Percentiles rank a stretch among this genome's conserved stretches.
phyloP scores from a whole-genome alignment of 53 echinoderm and acorn worm species.

The Stichopus horrens region DNA sequence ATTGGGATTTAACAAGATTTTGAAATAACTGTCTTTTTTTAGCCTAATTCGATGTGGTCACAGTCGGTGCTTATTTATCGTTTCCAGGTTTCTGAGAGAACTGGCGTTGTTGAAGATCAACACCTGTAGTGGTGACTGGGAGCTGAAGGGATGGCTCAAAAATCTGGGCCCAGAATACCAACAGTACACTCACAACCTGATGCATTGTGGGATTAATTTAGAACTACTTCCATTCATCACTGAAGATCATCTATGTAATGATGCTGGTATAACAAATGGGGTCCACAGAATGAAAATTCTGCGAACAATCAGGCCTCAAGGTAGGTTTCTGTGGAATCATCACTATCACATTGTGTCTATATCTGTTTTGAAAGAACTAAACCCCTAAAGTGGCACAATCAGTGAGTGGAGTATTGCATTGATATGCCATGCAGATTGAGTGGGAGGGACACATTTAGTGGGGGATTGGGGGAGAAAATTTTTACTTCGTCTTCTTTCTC shows the following conservation, averaged over 20 bases:
- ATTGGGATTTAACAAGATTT: too few species aligned
- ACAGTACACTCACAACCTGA: slow-evolving; percentile 93
- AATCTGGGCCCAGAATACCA: slow-evolving; percentile 89
- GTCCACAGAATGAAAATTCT: slow-evolving; percentile 95
- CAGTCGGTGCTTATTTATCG: too few species aligned
- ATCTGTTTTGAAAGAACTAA: too few species aligned
- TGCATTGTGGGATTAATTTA: slow-evolving; percentile 93
- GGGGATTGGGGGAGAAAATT: too few species aligned
- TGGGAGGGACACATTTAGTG: too few species aligned
- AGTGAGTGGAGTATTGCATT: neutral
- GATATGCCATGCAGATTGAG: too few species aligned
- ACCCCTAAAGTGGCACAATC: neutral
- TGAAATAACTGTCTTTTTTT: too few species aligned
- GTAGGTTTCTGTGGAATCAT: slow-evolving; percentile 25
- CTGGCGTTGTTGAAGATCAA: slow-evolving; percentile 78
- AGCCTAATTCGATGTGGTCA: too few species aligned
- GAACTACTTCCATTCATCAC: slow-evolving; percentile 75
- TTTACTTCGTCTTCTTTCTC: too few species aligned
- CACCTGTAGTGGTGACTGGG: slow-evolving; percentile 89
- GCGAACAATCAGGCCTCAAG: slow-evolving; percentile 70
- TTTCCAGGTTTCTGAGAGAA: slow-evolving; percentile 80
- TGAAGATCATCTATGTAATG: slow-evolving; percentile 75
- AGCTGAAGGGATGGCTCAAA: slow-evolving; percentile 91
- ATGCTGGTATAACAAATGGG: slow-evolving; percentile 96
- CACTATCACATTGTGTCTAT: too few species aligned